phyloP scores from a whole-genome alignment of 2,888 invertebrate species.

The Hylaea fasciaria region DNA sequence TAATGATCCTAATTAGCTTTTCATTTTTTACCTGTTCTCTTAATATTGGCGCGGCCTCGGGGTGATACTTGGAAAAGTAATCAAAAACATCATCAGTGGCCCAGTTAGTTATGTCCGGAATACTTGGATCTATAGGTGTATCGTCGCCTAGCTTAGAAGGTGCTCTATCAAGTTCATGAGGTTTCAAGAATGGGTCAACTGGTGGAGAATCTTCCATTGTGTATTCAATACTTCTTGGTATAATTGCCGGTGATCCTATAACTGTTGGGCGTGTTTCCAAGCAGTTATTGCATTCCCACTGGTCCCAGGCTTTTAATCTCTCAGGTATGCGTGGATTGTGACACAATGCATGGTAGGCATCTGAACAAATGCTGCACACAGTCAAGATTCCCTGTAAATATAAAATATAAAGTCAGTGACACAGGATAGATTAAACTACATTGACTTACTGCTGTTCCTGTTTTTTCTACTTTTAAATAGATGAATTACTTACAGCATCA shows the following conservation, averaged over 20 bases:
- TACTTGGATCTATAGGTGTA: conserved; percentile 85
- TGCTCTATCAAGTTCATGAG: conserved; percentile 76
- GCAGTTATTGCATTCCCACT: conserved; percentile 91
- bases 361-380: conserved; percentile 93
- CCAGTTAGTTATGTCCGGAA: conserved; percentile 94
- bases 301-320: conserved; percentile 83
- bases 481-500: conserved; percentile 86
- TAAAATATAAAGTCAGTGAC: not conserved
- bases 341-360: conserved; percentile 93
- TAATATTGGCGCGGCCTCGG: conserved; percentile 92
- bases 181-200: conserved; percentile 75
- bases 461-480: no score
- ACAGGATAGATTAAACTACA: not conserved
- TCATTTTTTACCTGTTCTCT: conserved; percentile 88
- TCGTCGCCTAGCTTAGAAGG: conserved; percentile 71
- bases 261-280: conserved; percentile 72
- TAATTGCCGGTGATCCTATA: conserved; percentile 67
- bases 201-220: conserved; percentile 55
- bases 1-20: not conserved
- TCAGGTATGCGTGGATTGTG: conserved; percentile 89
- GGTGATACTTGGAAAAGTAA: conserved; percentile 91
- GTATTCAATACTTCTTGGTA: conserved; percentile 65
- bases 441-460: no score
- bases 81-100: conserved; percentile 91
- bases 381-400: conserved; percentile 87